Evolutionary conservation across 2,797 vertebrate species (phyloP), one percentile per base, ranked within the genome.

Genomic region (Eulemur coronatus): DNA sequence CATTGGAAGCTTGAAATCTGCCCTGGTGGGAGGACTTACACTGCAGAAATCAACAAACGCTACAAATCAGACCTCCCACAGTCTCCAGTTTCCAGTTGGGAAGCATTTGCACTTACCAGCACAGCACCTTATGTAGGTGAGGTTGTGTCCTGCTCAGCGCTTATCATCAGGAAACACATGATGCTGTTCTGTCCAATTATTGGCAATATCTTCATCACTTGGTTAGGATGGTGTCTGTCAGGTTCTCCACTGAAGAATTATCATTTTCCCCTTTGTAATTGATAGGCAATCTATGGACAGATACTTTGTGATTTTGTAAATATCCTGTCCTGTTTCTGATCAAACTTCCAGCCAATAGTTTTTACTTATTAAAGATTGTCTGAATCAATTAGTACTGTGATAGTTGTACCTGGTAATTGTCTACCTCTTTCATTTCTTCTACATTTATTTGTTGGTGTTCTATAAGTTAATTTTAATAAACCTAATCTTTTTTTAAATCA

Each of bases 351-450:
- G 14, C 22, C 12, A 38, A 8, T 78, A 17, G 28, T 57, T 52
- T 90, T 90, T 81, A 80, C 63, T 75, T 81, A 81, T 90, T 92
- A 46, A 94, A 94, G 35, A 26, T 65, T 87, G 43, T 15, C 69
- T 55, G 1, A 52, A 35, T 72, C 35, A 59, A 1, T 38, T 76
- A 65, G 33, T 59, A 73, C 30, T 52, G 2, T 72, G 43, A 72
- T 33, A 41, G 26, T 55, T 85, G 9, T 28, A 80, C 76, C 28
- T 88, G 55, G 8, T 52, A 17, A 84, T 87, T 94, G 84, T 81
- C 79, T 88, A 6, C 69, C 30, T 75, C 26, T 89, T 72, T 89
- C 13, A 80, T 52, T 57, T 61, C 18, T 52, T 84, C 69, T 17
- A 41, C 22, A 35, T 72, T 46, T 90, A 61, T 75, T 67, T 89